Evolutionary conservation across 2,888 invertebrate species (phyloP), one percentile per base, ranked within the genome.

Genomic region (Notocelia uddmanniana): DNA sequence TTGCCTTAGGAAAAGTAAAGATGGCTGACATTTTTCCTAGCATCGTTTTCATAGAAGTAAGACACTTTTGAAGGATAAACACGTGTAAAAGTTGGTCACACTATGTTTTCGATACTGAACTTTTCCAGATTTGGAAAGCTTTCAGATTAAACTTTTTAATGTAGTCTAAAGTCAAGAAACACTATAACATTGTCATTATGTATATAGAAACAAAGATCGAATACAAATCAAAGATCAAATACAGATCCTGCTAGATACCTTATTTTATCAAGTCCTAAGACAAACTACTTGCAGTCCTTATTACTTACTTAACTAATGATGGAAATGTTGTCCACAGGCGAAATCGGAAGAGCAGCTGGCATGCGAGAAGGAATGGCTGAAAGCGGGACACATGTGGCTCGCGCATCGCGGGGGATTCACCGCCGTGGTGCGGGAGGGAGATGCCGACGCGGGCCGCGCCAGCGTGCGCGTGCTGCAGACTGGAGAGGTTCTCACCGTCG

Each of bases 341-440:
- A 95, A 95, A 84, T 95, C 95, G 0, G 96, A 96, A 78, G 95
- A 95, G 81, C 95, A 96, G 80, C 83, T 96, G 68, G 94, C 94
- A 23, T 91, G 94, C 78, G 96, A 96, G 83, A 92, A 97, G 95
- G 91, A 97, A 91, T 95, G 96, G 83, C 95, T 96, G 21, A 94
- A 95, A 77, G 94, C 95, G 10, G 96, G 97, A 75, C 96, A 96
- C 80, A 96, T 98, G 84, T 99, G 99, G 99, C 92, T 99, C 81
- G 96, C 98, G 68, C 99, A 99, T 91, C 96, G 98, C 69, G 97
- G 97, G 15, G 99, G 99, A 13, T 99, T 98, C 89, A 97, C 98
- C 1, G 96, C 96, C 0, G 98, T 93, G 18, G 83, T 89, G 95
- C 97, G 86, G 96, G 99, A 80, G 96, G 92, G 96, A 96, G 80